Evolutionary conservation across 2,797 vertebrate genomes (phyloP).

Genomic region (Tragelaphus oryx): DNA sequence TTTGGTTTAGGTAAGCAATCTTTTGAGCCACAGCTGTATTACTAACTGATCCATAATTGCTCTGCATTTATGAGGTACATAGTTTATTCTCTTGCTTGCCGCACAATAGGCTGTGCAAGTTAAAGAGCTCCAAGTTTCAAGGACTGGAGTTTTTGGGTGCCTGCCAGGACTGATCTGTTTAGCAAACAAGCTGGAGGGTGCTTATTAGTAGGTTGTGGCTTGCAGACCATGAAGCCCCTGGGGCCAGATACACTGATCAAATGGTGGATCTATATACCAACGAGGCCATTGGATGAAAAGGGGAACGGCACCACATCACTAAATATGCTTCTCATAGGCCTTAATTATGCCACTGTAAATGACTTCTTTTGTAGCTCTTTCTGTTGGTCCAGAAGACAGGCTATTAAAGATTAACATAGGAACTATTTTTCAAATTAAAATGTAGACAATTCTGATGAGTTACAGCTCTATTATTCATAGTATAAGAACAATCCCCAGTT

Average conservation of each 20-base stretch:
- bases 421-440: constrained; percentile 78
- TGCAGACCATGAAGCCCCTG: constrained; percentile 81
- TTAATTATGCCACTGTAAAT: constrained; percentile 76
- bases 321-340: constrained; percentile 75
- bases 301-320: constrained; percentile 62
- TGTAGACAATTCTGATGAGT: constrained; percentile 71
- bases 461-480: constrained; percentile 73
- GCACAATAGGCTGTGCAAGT: constrained; percentile 80
- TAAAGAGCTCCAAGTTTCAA: constrained; percentile 82
- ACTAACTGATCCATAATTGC: constrained; percentile 81
- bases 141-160: constrained; percentile 80
- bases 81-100: constrained; percentile 81
- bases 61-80: constrained; percentile 78
- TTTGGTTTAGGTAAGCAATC: constrained; percentile 79
- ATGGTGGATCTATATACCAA: constrained; percentile 78
- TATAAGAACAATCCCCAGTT: constrained; percentile 71
- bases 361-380: constrained; percentile 76
- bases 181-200: constrained; percentile 85
- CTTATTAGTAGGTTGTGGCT: constrained; percentile 84
- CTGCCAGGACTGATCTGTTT: constrained; percentile 84
- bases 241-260: constrained; percentile 82
- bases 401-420: constrained; percentile 80
- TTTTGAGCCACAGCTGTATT: constrained; percentile 79
- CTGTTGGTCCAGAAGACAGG: constrained; percentile 78
- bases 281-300: constrained; percentile 76